These are phyloP conservation scores for Drosophila rubida DNA, from an alignment of 2,888 invertebrate species.

Conservation along the genomic window DNA sequence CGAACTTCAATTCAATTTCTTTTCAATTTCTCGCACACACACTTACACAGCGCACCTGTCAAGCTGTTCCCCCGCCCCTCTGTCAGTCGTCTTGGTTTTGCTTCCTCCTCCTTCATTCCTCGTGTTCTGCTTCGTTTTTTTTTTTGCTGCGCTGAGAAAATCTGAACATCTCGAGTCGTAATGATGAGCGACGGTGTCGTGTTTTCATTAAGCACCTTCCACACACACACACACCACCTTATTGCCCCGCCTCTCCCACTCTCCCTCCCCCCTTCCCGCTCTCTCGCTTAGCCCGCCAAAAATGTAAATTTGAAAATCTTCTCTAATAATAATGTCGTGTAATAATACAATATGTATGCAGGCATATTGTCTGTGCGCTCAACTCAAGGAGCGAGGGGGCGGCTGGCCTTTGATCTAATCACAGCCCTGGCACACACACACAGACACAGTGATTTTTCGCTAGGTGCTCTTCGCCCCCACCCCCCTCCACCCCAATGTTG, in stretches of 20 bases:
- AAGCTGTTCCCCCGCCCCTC: slow-evolving; percentile 11
- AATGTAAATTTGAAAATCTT: slow-evolving; percentile 74
- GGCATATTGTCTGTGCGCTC: slow-evolving; percentile 53
- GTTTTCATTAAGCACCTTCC: slow-evolving; percentile 69
- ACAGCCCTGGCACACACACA: slow-evolving; percentile 30
- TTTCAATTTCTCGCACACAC: slow-evolving; percentile 65
- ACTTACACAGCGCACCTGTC: slow-evolving; percentile 41
- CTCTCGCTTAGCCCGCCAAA: slow-evolving; percentile 3
- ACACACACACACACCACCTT: slow-evolving; percentile 3
- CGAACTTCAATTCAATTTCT: slow-evolving; percentile 74
- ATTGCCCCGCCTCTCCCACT: neutral
- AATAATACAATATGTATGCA: slow-evolving; percentile 66
- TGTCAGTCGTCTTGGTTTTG: neutral
- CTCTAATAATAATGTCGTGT: slow-evolving; percentile 72
- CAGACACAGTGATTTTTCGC: slow-evolving; percentile 6
- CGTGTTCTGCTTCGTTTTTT: slow-evolving; percentile 10
- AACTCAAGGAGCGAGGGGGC: neutral
- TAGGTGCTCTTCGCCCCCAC: neutral
- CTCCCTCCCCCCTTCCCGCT: neutral
- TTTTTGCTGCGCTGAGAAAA: neutral
- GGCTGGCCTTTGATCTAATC: slow-evolving; percentile 73
- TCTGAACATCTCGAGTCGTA: slow-evolving; percentile 46
- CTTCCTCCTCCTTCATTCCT: slow-evolving; percentile 2
- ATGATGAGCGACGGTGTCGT: slow-evolving; percentile 79
- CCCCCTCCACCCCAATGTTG: slow-evolving; percentile 23